Evolutionary conservation across 2,797 vertebrate genomes (phyloP), one percentile per base, ranked within the genome.

Genomic region (Micrastur ruficollis): DNA sequence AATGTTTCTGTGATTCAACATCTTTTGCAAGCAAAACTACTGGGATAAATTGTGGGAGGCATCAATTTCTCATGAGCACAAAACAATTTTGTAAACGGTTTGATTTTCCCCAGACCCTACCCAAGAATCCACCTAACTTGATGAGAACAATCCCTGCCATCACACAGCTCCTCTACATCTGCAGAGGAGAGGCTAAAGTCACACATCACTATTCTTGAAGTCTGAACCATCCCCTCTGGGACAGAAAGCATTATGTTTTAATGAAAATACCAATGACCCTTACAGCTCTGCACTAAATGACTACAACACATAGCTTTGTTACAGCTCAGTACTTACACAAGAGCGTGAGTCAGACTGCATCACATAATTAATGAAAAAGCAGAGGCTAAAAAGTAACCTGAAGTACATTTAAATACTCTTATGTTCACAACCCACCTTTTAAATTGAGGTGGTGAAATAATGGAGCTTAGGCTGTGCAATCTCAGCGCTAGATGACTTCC

Each of bases 321-420:
- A 81, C 38, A 81, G 72, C 85, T 86, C 90, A 65, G 49, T 38
- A 53, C 74, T 92, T 89, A 22, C 29, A 18, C 70, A 86, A 90
- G 23, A 56, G 76, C 21, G 1, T 85, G 90, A 90, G 67, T 96
- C 90, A 96, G 88, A 50, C 55, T 59, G 52, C 49, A 22, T 76
- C 47, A 74, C 63, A 6, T 42, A 89, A 82, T 81, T 81, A 86
- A 76, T 49, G 76, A 84, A 90, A 93, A 84, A 3, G 5, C 75
- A 76, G 89, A 65, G 67, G 25, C 90, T 89, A 74, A 73, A 67
- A 68, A 63, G 56, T 80, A 87, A 95, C 65, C 70, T 67, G 17
- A 81, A 90, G 65, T 65, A 14, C 36, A 58, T 93, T 75, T 65
- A 66, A 89, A 75, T 32, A 19, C 61, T 42, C 36, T 73, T 40